These are phyloP conservation scores for Oligia strigilis DNA, from an alignment of 2,888 invertebrate genomes.

Conservation along the genomic window DNA sequence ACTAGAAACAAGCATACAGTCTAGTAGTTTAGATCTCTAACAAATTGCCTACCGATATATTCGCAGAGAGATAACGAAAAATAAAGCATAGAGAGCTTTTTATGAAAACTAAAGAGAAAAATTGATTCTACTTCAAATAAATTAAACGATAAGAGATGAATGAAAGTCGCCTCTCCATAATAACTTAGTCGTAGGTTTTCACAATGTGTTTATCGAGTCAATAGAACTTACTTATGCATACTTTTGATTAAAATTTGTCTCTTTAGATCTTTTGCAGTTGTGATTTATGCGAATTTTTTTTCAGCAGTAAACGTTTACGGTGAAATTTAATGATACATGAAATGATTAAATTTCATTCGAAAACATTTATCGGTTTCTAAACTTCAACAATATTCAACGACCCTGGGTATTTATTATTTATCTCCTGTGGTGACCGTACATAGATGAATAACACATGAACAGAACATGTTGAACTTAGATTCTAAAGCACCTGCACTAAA, in stretches of 20 bases:
- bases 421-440: not conserved
- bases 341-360: not conserved
- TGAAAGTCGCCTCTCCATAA: not conserved
- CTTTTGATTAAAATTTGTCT: not conserved
- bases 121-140: not conserved
- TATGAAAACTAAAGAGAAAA: not conserved
- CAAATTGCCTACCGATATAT: constrained; percentile 45
- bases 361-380: not conserved
- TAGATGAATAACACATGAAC: not conserved
- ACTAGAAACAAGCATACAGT: constrained; percentile 22
- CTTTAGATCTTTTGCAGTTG: not conserved
- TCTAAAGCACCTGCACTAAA: constrained; percentile 5
- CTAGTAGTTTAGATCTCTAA: constrained; percentile 31
- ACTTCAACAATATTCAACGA: not conserved
- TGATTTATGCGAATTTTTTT: not conserved
- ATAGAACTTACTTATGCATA: not conserved
- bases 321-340: not conserved
- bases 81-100: constrained; percentile 9
- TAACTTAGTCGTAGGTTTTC: not conserved
- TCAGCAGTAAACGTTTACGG: not conserved
- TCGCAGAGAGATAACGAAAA: constrained; percentile 37
- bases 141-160: not conserved
- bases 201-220: not conserved
- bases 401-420: not conserved
- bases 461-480: not conserved